Evolutionary conservation across 1,140 invertebrate genomes (phyloP), one percentile per base, ranked within the genome.

Genomic region (Anagrus nilaparvatae): DNA sequence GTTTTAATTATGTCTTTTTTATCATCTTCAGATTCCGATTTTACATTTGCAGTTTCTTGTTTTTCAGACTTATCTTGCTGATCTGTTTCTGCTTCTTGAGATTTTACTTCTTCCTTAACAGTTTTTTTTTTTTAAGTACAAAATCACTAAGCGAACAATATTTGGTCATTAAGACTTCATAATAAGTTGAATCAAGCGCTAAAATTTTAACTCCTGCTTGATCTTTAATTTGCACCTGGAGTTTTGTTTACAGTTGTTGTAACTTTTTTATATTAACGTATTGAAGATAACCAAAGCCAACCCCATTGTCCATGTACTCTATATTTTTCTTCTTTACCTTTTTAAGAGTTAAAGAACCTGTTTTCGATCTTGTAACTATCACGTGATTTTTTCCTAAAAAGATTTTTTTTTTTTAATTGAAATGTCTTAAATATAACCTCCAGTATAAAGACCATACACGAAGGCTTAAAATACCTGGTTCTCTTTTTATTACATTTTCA

Each of bases 261-360:
- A n/a, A 41, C 29, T 53, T 53, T 54, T 63, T 73, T 61, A 51
- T 63, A 67, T 33, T 64, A 66, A 46, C 79, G 69, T 40, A 77
- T 78, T 2, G 76, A 63, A 1, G 87, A 85, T 20, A 90, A 70
- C 92, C 93, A 98, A 10, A 85, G 60, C 93, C 93, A 97, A 6
- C 93, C 94, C 78, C 90, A 92, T 53, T 90, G 83, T 0, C 91
- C 90, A 55, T 92, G 90, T 17, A 97, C 81, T 50, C 95, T 72
- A 61, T 97, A 97, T 58, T 98, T 94, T 66, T 98, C 95, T 5
- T 93, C 95, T 69, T 93, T 95, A 67, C 96, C 90, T 60, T 98
- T 98, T 74, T 62, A 7, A 81, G 79, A 14, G 73, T 75, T 13
- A 84, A 52, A 12, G 81, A 78, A 2, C 82, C 82, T n/a, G 82